Evolutionary conservation across 2,797 vertebrate species (phyloP), one percentile per base, ranked within the genome.

Genomic region (Tarsius wallacei): DNA sequence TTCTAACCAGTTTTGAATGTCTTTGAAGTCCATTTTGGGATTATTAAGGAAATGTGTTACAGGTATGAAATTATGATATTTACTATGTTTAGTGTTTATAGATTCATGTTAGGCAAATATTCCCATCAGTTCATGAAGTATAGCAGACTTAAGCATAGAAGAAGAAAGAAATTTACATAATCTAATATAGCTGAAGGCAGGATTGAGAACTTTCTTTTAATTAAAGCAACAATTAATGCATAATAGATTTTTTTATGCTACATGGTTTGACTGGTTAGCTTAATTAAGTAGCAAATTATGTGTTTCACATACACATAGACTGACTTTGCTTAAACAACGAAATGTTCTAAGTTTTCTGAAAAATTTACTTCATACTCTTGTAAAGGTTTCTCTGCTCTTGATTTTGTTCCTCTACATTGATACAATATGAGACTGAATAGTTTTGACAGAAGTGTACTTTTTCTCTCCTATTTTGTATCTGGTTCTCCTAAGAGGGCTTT

Each of bases 151-250:
- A 22, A 92, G 28, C 22, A 87, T 70, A 81, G 28, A 78, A 71
- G 61, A 82, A 93, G 10, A 90, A 94, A 95, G 24, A 90, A 90
- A 95, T 96, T 81, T 93, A 36, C 61, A 82, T 85, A 94, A 16
- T 55, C 14, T 94, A 95, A 77, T 96, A 90, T 93, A 87, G 42
- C 87, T 94, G 42, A 42, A 96, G 74, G 82, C n/a, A 93, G 42
- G 81, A 63, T 78, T 94, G 51, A 93, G 55, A 63, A 94, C 42
- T 95, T 95, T 86, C 51, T 94, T 96, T 97, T 90, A 97, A 96
- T 96, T 96, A 96, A 96, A 93, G 4, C 16, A 90, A 64, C 22
- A 74, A 85, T 90, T 97, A 93, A 96, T 97, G 57, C 84, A 94
- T 36, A 94, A 82, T 76, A 94, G 74, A 90, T 84, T 83, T 87